These are phyloP conservation scores for human DNA, from an alignment of 2,113 vertebrate species.

Conservation along the genomic window DNA sequence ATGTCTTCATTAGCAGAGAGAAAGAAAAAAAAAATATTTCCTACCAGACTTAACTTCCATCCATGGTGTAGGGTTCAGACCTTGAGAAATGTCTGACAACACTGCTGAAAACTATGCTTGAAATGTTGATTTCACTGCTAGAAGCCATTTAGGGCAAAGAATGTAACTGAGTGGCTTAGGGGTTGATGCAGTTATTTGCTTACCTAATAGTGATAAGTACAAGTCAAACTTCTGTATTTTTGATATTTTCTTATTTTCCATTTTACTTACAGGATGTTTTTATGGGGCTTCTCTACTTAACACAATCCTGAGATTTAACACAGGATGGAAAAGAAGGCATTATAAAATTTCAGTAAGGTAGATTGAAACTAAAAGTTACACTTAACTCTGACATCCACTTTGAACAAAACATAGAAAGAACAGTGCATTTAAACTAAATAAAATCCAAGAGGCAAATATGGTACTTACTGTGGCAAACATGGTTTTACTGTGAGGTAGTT, in stretches of 20 bases:
- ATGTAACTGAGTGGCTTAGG: neutral
- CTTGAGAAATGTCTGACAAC: slow-evolving; percentile 4
- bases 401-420: neutral
- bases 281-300: neutral
- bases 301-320: neutral
- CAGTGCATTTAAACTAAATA: neutral
- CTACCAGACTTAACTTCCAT: neutral
- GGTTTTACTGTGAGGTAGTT: neutral
- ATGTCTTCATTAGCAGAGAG: slow-evolving; percentile 13
- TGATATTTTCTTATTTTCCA: neutral
- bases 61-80: neutral
- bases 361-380: neutral
- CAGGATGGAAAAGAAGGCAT: neutral
- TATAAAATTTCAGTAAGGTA: neutral
- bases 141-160: neutral
- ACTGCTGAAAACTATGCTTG: neutral
- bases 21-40: neutral
- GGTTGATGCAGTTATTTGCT: neutral
- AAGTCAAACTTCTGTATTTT: neutral
- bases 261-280: neutral
- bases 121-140: slow-evolving; percentile 42
- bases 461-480: neutral
- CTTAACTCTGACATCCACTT: neutral
- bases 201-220: neutral
- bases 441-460: neutral